These are phyloP conservation scores for Labeo rohita DNA, from an alignment of 2,113 vertebrate species.

Conservation along the genomic window DNA sequence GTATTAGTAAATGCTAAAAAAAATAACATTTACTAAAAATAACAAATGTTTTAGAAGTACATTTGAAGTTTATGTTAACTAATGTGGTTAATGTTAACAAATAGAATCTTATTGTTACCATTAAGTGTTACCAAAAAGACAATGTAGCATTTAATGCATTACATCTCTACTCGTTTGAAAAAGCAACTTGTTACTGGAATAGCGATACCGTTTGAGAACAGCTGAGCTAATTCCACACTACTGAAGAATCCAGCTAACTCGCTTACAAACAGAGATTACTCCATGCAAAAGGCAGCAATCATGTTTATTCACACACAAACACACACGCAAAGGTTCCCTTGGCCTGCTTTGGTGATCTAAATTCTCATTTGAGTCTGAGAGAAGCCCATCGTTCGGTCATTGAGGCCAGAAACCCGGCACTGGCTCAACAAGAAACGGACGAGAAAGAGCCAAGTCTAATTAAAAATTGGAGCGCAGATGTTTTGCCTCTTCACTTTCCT, in stretches of 20 bases:
- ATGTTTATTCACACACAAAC: neutral
- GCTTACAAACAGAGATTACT: neutral
- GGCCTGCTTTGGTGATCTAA: constrained; percentile 36
- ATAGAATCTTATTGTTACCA: no score
- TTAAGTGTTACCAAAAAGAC: no score
- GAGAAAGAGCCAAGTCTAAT: constrained; percentile 62
- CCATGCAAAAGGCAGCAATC: neutral
- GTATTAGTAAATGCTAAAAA: no score
- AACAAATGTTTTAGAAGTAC: no score
- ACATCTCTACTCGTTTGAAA: neutral
- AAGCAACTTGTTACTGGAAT: no score
- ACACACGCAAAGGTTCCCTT: constrained; percentile 9
- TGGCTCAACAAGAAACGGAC: constrained; percentile 55
- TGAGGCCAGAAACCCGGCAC: constrained; percentile 46
- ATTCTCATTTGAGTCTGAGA: constrained; percentile 46
- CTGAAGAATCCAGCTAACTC: neutral
- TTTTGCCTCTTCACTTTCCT: constrained; percentile 62
- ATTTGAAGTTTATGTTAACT: no score
- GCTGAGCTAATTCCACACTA: neutral
- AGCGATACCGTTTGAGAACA: neutral
- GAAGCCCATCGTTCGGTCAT: constrained; percentile 54
- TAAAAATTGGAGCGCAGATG: constrained; percentile 68
- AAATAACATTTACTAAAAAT: no score
- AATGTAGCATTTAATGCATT: neutral
- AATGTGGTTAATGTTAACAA: no score